Base-by-base conservation (phyloP, 2,888 invertebrate genomes). In the Stenichneumon culpator region DNA sequence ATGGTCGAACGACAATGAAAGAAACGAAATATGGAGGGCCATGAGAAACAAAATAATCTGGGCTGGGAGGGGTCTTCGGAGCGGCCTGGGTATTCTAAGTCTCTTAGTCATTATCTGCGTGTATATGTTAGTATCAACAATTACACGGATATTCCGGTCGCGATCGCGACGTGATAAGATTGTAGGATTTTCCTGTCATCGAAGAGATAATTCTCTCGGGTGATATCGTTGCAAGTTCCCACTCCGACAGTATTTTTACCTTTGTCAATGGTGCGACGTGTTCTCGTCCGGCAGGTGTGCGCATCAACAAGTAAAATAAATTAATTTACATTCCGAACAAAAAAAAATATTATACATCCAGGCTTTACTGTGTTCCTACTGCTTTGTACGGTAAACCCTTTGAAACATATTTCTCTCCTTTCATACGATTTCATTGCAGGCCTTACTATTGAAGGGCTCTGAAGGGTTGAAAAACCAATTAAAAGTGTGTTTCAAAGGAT, bases 121-220 rank as follows among this genome's bases (percentile, higher is more conserved):
- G 44, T 47, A 16, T 16, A 11, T 11, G 39, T 11, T 6, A 39
- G 11, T 11, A 39, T 11, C 11, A 39, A 11, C 39, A 11, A 11
- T 39, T 11, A 11, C 63, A 63, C 65, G 54, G 47, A 75, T 73
- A 72, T 67, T 57, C 67, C 70, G 63, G 79, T 39, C 70, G 28
- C 75, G 75, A 75, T 14, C 57, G 32, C 11, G 28, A 28, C 28
- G 6, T 50, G 86, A 82, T 82, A 80, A 86, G 86, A 86, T 85
- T 75, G 65, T 69, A 60, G 16, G 9, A 39, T 36, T 47, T 57
- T 57, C 79, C 65, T 39, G 39, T 81, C 74, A 63, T 54, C 9
- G n/a, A 47, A 69, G 63, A 69, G 83, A 84, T 75, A 84, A 68
- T 63, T 63, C 67, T 70, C 79, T 32, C 19, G 54, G 16, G 22